Conservation (phyloP, 2,888 invertebrate genomes). For the Tinea trinotella region DNA sequence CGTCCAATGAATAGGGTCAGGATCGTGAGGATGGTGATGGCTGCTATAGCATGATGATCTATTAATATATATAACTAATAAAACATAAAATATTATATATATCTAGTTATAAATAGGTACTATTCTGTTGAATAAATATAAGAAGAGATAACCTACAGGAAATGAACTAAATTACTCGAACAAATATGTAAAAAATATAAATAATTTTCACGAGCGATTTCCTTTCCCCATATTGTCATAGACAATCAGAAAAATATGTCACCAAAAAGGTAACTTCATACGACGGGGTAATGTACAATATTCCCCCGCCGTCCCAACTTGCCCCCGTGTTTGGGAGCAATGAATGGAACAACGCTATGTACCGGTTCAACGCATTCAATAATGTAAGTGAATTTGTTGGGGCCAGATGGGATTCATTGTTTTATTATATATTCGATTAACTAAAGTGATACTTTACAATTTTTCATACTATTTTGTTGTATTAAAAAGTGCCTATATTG, state of each 20-base stretch:
- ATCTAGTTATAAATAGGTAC: too few relatives aligned
- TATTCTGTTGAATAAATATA: too few relatives aligned
- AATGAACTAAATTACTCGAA: not conserved
- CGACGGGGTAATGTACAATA: constrained; percentile 7
- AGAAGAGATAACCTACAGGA: too few relatives aligned
- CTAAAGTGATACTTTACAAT: too few relatives aligned
- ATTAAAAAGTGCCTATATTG: too few relatives aligned
- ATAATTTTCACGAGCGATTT: not conserved
- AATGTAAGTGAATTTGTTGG: constrained; percentile 18
- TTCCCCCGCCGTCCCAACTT: not conserved
- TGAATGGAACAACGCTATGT: constrained; percentile 15
- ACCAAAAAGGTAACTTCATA: constrained; percentile 8
- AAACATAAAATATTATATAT: too few relatives aligned
- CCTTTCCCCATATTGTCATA: constrained; percentile 3
- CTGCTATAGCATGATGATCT: too few relatives aligned
- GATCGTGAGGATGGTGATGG: too few relatives aligned
- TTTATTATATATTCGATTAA: not conserved
- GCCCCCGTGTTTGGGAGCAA: not conserved
- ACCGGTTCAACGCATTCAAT: constrained; percentile 19
- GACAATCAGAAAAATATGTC: constrained; percentile 13
- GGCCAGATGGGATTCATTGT: constrained; percentile 20
- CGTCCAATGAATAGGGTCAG: too few relatives aligned
- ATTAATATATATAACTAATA: too few relatives aligned
- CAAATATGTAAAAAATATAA: too few relatives aligned
- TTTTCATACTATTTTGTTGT: too few relatives aligned